A percentile compares a stretch with the other conserved stretches of the same genome.
phyloP scores from a whole-genome alignment of 2,113 vertebrate species.

The Tichodroma muraria region DNA sequence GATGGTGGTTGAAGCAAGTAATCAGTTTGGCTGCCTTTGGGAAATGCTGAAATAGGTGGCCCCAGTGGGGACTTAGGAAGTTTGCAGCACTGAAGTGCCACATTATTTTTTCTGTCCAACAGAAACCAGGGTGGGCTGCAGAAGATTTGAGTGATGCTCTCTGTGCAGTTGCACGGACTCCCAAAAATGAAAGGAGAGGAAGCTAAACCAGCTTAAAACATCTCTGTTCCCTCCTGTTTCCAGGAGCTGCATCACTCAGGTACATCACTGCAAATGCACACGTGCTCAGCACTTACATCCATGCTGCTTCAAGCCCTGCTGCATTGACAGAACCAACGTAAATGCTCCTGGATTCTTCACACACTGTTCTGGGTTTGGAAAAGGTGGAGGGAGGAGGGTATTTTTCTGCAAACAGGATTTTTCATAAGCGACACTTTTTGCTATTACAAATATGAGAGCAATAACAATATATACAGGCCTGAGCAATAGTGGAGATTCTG shows the following conservation, averaged over 20 bases:
- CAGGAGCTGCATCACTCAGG: background rate
- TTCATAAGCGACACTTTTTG: background rate
- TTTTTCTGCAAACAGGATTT: background rate
- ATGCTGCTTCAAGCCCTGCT: background rate
- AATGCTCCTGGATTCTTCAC: background rate
- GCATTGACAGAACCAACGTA: background rate
- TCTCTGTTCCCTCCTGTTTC: background rate
- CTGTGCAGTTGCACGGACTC: background rate
- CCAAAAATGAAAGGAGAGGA: background rate
- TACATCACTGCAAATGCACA: background rate
- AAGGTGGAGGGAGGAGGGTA: background rate
- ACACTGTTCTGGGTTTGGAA: background rate
- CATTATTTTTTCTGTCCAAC: background rate
- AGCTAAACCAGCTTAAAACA: background rate
- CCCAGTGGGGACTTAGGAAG: background rate
- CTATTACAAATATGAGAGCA: conserved; percentile 7
- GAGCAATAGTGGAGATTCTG: conserved; percentile 2
- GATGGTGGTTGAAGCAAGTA: background rate
- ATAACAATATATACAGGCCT: background rate
- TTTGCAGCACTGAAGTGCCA: background rate
- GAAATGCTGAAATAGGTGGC: background rate
- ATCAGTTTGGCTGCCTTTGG: background rate
- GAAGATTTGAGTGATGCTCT: background rate
- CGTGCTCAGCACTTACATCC: rapidly evolving
- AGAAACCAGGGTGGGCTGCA: background rate